phyloP scores from a whole-genome alignment of 2,888 invertebrate genomes.

The Nebria salina region DNA sequence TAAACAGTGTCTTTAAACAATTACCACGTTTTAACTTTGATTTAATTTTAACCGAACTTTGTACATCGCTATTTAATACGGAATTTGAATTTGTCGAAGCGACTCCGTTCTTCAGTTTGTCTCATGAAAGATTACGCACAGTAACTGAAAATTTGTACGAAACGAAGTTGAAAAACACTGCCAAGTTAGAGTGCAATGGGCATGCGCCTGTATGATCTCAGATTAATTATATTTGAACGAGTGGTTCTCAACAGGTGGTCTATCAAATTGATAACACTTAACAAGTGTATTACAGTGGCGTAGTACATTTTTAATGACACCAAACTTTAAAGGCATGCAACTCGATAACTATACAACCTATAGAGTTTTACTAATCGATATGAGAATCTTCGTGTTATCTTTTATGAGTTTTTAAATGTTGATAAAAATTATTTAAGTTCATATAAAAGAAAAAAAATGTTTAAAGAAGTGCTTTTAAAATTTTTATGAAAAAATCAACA shows the following conservation, averaged over 20 bases:
- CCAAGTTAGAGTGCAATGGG: background rate
- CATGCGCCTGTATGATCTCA: background rate
- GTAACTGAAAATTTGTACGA: background rate
- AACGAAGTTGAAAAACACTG: background rate
- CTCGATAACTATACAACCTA: background rate
- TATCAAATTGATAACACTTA: constrained; percentile 1
- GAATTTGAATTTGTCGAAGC: background rate
- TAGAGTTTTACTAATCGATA: background rate
- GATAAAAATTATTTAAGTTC: background rate
- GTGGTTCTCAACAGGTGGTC: background rate
- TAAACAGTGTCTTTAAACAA: too few species aligned
- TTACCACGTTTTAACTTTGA: background rate
- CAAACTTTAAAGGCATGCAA: too few species aligned
- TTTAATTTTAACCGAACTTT: background rate
- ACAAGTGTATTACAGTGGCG: background rate
- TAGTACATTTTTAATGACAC: background rate
- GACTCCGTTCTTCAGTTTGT: background rate
- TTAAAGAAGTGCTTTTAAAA: too few species aligned
- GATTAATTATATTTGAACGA: background rate
- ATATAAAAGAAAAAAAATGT: background rate
- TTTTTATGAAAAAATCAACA: too few species aligned
- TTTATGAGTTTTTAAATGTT: background rate
- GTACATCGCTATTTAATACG: background rate
- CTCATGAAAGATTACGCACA: constrained; percentile 1
- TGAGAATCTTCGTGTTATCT: background rate